Percentiles rank a stretch among this genome's conserved stretches.
Evolutionary conservation across 2,797 vertebrate species (phyloP).

Genomic region (Poecilia velifera): DNA sequence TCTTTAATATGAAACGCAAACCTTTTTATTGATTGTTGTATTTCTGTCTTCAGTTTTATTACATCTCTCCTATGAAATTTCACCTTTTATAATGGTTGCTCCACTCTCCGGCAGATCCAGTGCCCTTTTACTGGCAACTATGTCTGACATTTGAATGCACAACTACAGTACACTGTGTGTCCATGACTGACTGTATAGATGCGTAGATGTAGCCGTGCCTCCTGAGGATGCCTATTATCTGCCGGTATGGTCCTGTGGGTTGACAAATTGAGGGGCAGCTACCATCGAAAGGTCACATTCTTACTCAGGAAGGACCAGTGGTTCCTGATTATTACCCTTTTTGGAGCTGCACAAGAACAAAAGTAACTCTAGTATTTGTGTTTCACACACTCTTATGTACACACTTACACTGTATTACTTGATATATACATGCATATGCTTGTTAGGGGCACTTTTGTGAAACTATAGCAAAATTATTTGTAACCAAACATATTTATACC

Average conservation of each 20-base stretch:
- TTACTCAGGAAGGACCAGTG: conserved; percentile 13
- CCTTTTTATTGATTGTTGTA: not conserved
- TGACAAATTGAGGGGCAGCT: conserved; percentile 48
- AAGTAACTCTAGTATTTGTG: conserved; percentile 15
- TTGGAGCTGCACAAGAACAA: conserved; percentile 8
- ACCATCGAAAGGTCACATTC: conserved; percentile 53
- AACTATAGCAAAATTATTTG: too few species aligned
- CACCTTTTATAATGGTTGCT: conserved; percentile 17
- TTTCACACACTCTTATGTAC: not conserved
- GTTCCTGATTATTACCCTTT: conserved; percentile 36
- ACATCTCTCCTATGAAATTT: not conserved
- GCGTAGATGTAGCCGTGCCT: conserved; percentile 33
- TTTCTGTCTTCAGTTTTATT: conserved; percentile 6
- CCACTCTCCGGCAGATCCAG: not conserved
- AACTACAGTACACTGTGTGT: conserved; percentile 27
- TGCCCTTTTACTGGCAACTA: conserved; percentile 40
- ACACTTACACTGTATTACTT: not conserved
- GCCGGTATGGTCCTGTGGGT: conserved; percentile 38
- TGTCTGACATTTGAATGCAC: conserved; percentile 52
- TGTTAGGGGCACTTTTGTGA: too few species aligned
- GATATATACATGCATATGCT: not conserved
- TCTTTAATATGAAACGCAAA: not conserved
- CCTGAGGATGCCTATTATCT: conserved; percentile 52
- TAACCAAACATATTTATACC: not conserved
- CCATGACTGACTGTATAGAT: conserved; percentile 21